Conservation (phyloP, 2,113 vertebrate species). For the Edolisoma coerulescens region DNA sequence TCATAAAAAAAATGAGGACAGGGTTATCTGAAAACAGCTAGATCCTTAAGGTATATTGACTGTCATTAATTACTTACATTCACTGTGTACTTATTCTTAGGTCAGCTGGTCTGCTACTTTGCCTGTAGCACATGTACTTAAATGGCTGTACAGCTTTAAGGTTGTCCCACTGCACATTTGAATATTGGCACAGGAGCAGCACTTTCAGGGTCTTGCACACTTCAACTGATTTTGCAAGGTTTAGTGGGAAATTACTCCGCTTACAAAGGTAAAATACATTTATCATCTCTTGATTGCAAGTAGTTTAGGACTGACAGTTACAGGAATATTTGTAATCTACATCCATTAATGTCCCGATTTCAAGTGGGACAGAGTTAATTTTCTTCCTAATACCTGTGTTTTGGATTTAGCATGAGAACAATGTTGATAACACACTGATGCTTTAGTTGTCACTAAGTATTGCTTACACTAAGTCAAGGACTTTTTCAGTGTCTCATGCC, state of each 20-base stretch:
- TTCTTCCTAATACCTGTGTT: neutral
- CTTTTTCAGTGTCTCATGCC: fast-evolving
- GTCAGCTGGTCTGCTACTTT: neutral
- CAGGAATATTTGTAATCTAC: neutral
- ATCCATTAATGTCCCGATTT: neutral
- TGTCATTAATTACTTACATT: neutral
- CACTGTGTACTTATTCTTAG: neutral
- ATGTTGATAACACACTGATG: too few species aligned
- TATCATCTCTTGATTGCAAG: neutral
- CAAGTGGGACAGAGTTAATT: neutral
- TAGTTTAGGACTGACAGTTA: neutral
- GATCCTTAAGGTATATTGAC: neutral
- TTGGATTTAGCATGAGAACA: neutral
- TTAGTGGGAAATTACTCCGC: neutral
- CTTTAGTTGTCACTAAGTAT: neutral
- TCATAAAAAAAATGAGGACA: neutral
- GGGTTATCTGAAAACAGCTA: neutral
- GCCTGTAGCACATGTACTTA: neutral
- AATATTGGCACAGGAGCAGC: neutral
- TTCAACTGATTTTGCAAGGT: neutral
- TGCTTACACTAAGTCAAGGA: neutral
- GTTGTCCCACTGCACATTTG: neutral
- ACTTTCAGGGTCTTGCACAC: neutral
- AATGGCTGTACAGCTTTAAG: neutral
- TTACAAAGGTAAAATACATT: neutral